phyloP scores from a whole-genome alignment of 1,140 invertebrate genomes.

The Atta texana region DNA sequence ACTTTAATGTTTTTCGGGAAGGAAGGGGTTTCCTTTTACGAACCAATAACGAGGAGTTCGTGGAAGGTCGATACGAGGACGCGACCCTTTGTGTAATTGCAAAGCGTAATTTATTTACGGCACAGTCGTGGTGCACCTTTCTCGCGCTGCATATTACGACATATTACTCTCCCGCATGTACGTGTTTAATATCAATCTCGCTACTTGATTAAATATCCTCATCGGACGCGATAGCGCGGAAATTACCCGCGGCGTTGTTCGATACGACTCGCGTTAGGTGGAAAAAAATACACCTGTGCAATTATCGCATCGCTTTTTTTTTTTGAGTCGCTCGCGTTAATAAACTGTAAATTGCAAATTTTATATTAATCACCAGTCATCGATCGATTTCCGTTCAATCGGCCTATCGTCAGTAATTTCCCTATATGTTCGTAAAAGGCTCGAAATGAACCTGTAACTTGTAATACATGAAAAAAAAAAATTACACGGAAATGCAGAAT shows the following conservation, averaged over 20 bases:
- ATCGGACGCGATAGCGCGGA: not conserved
- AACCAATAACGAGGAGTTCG: conserved; percentile 52
- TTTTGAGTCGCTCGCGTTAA: not conserved
- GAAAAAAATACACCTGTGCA: conserved; percentile 1
- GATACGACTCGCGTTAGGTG: not conserved
- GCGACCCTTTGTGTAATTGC: conserved; percentile 47
- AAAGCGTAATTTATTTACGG: conserved; percentile 42
- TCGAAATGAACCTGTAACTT: conserved; percentile 6
- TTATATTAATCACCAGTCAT: conserved; percentile 21
- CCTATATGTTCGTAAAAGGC: conserved; percentile 15
- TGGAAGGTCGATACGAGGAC: conserved; percentile 9
- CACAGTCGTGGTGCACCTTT: not conserved
- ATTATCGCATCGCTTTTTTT: conserved; percentile 10
- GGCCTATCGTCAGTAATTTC: conserved; percentile 13
- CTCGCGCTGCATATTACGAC: not conserved
- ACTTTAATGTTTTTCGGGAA: conserved; percentile 57
- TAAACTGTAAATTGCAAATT: conserved; percentile 32
- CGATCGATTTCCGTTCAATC: not conserved
- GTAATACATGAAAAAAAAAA: not conserved
- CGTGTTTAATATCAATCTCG: conserved; percentile 53
- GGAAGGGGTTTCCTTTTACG: conserved; percentile 25
- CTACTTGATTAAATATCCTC: conserved; percentile 38
- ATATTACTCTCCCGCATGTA: not conserved
- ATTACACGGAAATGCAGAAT: conserved; percentile 12
- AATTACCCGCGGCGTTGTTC: not conserved